A percentile compares a stretch with the other conserved stretches of the same genome.
Conservation (phyloP, 1,140 invertebrate genomes). For the Holcopasites calliopsidis region DNA sequence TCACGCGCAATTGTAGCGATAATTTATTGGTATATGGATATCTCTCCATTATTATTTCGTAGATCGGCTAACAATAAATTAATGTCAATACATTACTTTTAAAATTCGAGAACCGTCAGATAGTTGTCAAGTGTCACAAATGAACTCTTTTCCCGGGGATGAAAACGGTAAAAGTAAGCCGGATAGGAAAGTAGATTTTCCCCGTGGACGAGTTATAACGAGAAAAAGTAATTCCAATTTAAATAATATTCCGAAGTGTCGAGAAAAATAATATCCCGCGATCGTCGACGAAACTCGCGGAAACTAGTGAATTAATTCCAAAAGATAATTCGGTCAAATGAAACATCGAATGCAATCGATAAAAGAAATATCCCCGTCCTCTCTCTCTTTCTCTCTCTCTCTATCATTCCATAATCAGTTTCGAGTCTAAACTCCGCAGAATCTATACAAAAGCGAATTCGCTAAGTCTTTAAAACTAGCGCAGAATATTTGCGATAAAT, state of each 20-base stretch:
- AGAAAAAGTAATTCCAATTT: slow-evolving; percentile 81
- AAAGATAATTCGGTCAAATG: slow-evolving; percentile 50
- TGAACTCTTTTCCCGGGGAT: slow-evolving; percentile 23
- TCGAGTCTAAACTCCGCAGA: too few relatives aligned
- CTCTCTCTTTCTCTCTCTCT: background rate
- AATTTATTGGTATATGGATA: too few relatives aligned
- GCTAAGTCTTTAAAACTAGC: too few relatives aligned
- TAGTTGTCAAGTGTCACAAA: slow-evolving; percentile 53
- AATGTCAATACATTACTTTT: background rate
- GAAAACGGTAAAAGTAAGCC: slow-evolving; percentile 69
- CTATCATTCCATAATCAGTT: too few relatives aligned
- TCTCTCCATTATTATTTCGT: too few relatives aligned
- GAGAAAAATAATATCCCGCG: slow-evolving; percentile 74
- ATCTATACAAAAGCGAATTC: too few relatives aligned
- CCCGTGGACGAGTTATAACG: slow-evolving; percentile 77
- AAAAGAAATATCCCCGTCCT: slow-evolving; percentile 16
- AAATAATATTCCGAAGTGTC: slow-evolving; percentile 77
- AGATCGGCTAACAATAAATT: background rate
- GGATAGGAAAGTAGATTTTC: slow-evolving; percentile 77
- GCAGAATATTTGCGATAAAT: too few relatives aligned
- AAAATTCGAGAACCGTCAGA: background rate
- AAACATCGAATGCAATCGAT: slow-evolving; percentile 54
- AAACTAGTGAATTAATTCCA: slow-evolving; percentile 57
- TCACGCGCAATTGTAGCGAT: too few relatives aligned
- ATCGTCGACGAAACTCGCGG: slow-evolving; percentile 50